phyloP scores from a whole-genome alignment of 2,888 invertebrate species.

The Amphipyra tragopoginis region DNA sequence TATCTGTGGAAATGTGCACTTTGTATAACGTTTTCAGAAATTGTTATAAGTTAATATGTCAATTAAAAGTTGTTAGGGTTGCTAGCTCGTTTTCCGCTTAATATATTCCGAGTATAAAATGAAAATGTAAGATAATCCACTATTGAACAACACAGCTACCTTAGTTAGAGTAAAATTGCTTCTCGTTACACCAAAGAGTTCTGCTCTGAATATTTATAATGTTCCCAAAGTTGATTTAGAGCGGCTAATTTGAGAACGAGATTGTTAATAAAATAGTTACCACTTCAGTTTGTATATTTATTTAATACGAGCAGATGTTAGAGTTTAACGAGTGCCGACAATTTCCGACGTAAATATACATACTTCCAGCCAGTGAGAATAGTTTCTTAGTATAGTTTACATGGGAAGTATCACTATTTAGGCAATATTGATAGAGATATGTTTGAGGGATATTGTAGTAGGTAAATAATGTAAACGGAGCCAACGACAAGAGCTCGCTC shows the following conservation, averaged over 20 bases:
- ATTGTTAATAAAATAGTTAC: conserved; percentile 56
- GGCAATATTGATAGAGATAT: not conserved
- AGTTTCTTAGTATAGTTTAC: conserved; percentile 9
- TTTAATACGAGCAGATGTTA: conserved; percentile 50
- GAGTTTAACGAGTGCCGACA: conserved; percentile 37
- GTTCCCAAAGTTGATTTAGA: conserved; percentile 59
- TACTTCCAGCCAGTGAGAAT: conserved; percentile 8
- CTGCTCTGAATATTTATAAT: conserved; percentile 62
- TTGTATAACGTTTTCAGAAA: conserved; percentile 16
- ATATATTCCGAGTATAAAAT: conserved; percentile 26
- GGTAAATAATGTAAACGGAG: conserved; percentile 17
- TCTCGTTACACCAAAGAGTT: conserved; percentile 48
- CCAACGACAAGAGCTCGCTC: conserved; percentile 11
- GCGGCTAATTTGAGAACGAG: conserved; percentile 54
- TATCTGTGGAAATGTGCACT: conserved; percentile 40
- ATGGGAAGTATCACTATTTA: conserved; percentile 1
- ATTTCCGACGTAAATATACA: conserved; percentile 22
- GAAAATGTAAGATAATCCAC: conserved; percentile 38
- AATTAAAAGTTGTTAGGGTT: conserved; percentile 30
- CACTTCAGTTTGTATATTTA: conserved; percentile 47
- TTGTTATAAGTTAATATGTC: conserved; percentile 33
- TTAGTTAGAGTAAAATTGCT: conserved; percentile 28
- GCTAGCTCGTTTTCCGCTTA: conserved; percentile 13
- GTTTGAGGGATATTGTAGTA: not conserved
- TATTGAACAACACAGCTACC: conserved; percentile 22